Conservation (phyloP, 2,888 invertebrate species). For the Lycaena phlaeas region DNA sequence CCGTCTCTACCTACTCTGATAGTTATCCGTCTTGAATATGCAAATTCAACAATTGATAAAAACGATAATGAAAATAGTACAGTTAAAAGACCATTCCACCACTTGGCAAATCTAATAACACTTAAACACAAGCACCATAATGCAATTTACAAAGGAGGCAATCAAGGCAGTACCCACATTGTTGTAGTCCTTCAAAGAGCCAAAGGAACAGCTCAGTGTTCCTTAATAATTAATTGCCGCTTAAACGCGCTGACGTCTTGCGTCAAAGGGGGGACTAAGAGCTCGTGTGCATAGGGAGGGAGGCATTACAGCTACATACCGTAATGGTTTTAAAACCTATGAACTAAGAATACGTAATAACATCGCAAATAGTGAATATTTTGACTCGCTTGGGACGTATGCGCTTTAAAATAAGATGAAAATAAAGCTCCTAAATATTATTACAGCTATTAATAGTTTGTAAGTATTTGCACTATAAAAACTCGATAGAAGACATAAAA, state of each 20-base stretch:
- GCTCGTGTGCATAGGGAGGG: constrained; percentile 50
- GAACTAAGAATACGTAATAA: constrained; percentile 7
- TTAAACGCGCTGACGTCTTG: constrained; percentile 69
- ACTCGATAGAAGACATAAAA: too few relatives aligned
- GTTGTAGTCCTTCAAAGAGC: constrained; percentile 66
- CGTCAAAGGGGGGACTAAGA: constrained; percentile 49
- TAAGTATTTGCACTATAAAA: too few relatives aligned
- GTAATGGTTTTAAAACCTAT: constrained; percentile 4
- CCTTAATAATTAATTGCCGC: constrained; percentile 70
- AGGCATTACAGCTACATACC: constrained; percentile 4
- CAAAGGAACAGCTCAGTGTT: constrained; percentile 55
- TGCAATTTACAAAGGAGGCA: constrained; percentile 64
- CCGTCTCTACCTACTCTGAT: too few relatives aligned
- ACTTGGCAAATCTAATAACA: constrained; percentile 6
- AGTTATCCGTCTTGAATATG: too few relatives aligned
- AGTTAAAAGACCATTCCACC: neutral
- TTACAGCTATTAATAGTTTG: constrained; percentile 4
- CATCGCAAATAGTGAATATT: too few relatives aligned
- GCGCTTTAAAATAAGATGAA: too few relatives aligned
- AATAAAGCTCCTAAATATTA: too few relatives aligned
- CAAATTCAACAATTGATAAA: neutral
- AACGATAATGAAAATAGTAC: neutral
- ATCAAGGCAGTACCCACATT: constrained; percentile 64
- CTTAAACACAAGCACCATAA: constrained; percentile 42
- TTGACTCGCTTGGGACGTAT: too few relatives aligned